Evolutionary conservation across 2,797 vertebrate genomes (phyloP).

Genomic region (Microhierax caerulescens): DNA sequence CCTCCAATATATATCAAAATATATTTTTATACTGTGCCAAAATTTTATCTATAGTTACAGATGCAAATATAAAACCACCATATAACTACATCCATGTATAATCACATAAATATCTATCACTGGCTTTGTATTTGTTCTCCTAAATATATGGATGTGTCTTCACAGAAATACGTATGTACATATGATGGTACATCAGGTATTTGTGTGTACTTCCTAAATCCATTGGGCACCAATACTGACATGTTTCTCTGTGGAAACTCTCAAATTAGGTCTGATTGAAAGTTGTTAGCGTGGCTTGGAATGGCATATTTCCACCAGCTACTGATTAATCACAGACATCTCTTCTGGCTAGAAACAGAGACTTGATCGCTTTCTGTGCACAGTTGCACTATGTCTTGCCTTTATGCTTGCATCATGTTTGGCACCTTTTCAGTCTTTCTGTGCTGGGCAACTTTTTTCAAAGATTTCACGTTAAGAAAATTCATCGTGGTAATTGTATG

Average conservation of each 20-base stretch:
- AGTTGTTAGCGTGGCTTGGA: neutral
- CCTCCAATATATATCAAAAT: neutral
- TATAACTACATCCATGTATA: neutral
- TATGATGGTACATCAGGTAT: neutral
- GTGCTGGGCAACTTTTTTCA: neutral
- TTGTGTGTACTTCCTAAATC: neutral
- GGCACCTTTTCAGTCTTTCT: neutral
- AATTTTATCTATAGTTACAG: neutral
- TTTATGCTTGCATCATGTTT: neutral
- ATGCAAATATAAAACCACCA: neutral
- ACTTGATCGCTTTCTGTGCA: neutral
- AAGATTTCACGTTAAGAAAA: neutral
- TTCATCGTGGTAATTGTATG: neutral
- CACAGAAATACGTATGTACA: neutral
- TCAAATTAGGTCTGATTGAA: neutral
- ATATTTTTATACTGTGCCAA: neutral
- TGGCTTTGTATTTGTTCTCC: neutral
- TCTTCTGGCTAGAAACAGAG: neutral
- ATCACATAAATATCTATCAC: neutral
- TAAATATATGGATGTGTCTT: neutral
- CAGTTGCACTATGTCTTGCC: neutral
- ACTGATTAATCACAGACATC: neutral
- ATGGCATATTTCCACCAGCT: neutral
- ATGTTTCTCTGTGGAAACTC: neutral
- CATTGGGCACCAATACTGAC: neutral